These are phyloP conservation scores for Oryzias curvinotus DNA, from an alignment of 2,113 vertebrate genomes.

Conservation along the genomic window DNA sequence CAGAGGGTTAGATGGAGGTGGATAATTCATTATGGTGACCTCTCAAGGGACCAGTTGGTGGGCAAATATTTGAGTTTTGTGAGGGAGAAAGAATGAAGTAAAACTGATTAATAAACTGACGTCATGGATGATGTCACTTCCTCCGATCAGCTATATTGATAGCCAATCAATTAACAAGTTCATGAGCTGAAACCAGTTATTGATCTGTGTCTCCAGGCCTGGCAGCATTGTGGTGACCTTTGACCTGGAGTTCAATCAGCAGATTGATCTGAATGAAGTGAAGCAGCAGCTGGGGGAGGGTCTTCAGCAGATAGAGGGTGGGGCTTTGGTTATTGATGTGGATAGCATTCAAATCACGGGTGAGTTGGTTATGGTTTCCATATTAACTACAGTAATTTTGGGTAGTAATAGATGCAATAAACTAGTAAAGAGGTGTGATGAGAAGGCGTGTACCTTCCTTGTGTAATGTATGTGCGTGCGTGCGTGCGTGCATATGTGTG, in stretches of 20 bases:
- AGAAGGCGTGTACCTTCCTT: too few relatives aligned
- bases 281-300: conserved; percentile 51
- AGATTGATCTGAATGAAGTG: conserved; percentile 22
- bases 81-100: too few relatives aligned
- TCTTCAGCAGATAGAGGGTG: conserved; percentile 32
- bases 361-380: conserved; percentile 14
- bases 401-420: too few relatives aligned
- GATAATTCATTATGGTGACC: too few relatives aligned
- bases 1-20: too few relatives aligned
- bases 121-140: neutral
- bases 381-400: too few relatives aligned
- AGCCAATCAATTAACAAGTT: neutral
- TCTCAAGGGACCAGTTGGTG: too few relatives aligned
- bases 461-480: too few relatives aligned
- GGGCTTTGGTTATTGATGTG: conserved; percentile 50
- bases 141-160: neutral
- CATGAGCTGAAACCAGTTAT: neutral
- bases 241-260: conserved; percentile 57
- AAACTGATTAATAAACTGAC: neutral
- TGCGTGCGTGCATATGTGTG: too few relatives aligned
- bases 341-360: conserved; percentile 64
- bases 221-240: conserved; percentile 72
- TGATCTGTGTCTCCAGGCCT: conserved; percentile 38
- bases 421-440: too few relatives aligned
- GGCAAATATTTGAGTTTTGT: too few relatives aligned